These are phyloP conservation scores for Tillus elongatus DNA, from an alignment of 2,888 invertebrate species.

Conservation along the genomic window DNA sequence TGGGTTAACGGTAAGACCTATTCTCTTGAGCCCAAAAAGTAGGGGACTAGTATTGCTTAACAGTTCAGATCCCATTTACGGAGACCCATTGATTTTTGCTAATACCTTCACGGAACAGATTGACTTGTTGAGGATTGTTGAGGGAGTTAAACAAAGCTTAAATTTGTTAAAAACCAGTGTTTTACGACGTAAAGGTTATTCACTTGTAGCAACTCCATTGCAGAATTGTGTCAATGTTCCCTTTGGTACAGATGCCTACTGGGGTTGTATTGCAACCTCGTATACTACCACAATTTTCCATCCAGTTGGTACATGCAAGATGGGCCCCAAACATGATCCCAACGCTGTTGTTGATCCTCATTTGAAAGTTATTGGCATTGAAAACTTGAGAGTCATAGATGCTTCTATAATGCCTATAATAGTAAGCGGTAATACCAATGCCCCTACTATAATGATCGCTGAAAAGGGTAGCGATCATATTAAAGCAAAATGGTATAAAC, in stretches of 20 bases:
- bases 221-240: slow-evolving; percentile 48
- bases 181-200: slow-evolving; percentile 49
- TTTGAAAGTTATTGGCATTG: slow-evolving; percentile 54
- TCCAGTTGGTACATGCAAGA: slow-evolving; percentile 61
- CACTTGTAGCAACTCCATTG: slow-evolving; percentile 48
- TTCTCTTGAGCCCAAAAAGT: slow-evolving; percentile 55
- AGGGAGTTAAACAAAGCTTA: slow-evolving; percentile 51
- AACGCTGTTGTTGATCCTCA: slow-evolving; percentile 58
- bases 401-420: slow-evolving; percentile 58
- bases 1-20: slow-evolving; percentile 52
- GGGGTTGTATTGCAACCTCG: slow-evolving; percentile 53
- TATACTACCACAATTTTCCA: slow-evolving; percentile 65
- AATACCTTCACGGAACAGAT: slow-evolving; percentile 55
- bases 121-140: slow-evolving; percentile 53
- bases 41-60: slow-evolving; percentile 55
- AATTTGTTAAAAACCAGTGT: slow-evolving; percentile 52
- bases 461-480: slow-evolving; percentile 41
- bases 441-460: slow-evolving; percentile 40
- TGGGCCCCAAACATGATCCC: slow-evolving; percentile 55
- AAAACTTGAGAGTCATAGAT: slow-evolving; percentile 56
- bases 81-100: slow-evolving; percentile 64
- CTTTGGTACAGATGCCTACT: slow-evolving; percentile 58
- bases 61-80: slow-evolving; percentile 59
- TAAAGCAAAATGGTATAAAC: slow-evolving; percentile 29
- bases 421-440: slow-evolving; percentile 43